These are phyloP conservation scores for Lepisosteus osseus DNA, from an alignment of 2,113 vertebrate genomes.

Conservation along the genomic window DNA sequence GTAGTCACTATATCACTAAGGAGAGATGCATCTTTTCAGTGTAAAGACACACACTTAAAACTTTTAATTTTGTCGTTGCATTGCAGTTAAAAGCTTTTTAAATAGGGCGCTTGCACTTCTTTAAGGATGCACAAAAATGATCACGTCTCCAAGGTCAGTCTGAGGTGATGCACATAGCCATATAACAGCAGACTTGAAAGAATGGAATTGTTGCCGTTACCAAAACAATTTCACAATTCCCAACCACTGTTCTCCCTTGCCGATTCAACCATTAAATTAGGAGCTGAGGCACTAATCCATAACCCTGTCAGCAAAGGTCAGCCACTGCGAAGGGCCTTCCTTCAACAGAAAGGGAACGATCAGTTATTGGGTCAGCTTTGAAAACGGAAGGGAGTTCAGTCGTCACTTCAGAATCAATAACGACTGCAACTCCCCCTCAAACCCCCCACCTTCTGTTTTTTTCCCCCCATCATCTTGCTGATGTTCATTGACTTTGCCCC, in stretches of 20 bases:
- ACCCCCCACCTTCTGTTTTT: not conserved
- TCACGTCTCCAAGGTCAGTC: too few relatives aligned
- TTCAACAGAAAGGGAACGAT: not conserved
- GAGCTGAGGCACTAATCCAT: constrained; percentile 11
- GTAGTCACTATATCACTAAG: too few relatives aligned
- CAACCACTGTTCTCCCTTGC: constrained; percentile 17
- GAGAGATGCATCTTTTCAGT: too few relatives aligned
- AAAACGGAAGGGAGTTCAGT: not conserved
- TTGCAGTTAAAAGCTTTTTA: too few relatives aligned
- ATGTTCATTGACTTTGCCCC: too few relatives aligned
- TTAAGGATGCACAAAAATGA: too few relatives aligned
- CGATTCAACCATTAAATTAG: constrained; percentile 18
- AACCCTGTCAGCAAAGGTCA: constrained; percentile 24
- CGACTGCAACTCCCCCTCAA: not conserved
- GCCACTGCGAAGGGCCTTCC: constrained; percentile 18
- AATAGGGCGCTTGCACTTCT: too few relatives aligned
- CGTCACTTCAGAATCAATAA: constrained; percentile 1
- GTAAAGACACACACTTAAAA: too few relatives aligned
- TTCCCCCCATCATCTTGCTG: too few relatives aligned
- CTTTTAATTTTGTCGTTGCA: too few relatives aligned
- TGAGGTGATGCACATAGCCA: too few relatives aligned
- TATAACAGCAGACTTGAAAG: constrained; percentile 22
- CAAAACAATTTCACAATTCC: constrained; percentile 35
- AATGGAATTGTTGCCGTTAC: constrained; percentile 27
- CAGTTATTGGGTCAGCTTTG: not conserved